phyloP scores from a whole-genome alignment of 2,888 invertebrate genomes.

The Selenia dentaria region DNA sequence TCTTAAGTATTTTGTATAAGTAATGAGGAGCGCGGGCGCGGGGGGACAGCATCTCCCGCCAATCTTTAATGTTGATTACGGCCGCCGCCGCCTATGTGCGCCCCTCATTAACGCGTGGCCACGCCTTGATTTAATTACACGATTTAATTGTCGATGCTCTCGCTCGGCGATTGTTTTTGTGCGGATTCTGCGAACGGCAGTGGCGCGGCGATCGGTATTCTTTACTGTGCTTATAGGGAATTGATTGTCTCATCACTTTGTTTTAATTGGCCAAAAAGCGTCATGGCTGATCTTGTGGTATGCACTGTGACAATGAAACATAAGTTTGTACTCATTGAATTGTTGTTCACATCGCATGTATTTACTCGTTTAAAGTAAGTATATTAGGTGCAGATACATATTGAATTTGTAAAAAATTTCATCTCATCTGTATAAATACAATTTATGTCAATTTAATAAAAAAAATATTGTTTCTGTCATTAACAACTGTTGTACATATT shows the following conservation, averaged over 20 bases:
- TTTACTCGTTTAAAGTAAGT: too few relatives aligned
- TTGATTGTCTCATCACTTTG: constrained; percentile 50
- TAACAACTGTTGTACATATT: too few relatives aligned
- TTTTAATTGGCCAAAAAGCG: constrained; percentile 49
- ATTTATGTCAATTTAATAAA: too few relatives aligned
- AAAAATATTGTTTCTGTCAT: too few relatives aligned
- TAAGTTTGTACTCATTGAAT: background rate
- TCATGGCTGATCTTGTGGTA: background rate
- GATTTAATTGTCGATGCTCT: constrained; percentile 62
- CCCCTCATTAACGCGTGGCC: constrained; percentile 81
- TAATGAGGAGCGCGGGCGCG: constrained; percentile 84
- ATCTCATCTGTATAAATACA: too few relatives aligned
- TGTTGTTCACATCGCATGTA: background rate
- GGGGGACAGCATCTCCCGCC: constrained; percentile 82
- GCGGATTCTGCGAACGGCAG: constrained; percentile 46
- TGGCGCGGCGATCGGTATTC: constrained; percentile 43
- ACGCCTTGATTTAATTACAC: constrained; percentile 82
- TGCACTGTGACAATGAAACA: background rate
- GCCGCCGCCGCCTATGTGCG: constrained; percentile 80
- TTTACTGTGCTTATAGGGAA: constrained; percentile 39
- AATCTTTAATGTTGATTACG: constrained; percentile 84
- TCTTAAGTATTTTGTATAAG: constrained; percentile 86
- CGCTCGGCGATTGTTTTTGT: constrained; percentile 56
- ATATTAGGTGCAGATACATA: too few relatives aligned
- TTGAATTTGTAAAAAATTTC: too few relatives aligned